Conservation (phyloP, 2,113 vertebrate genomes). For the Marcusenius ussheri region DNA sequence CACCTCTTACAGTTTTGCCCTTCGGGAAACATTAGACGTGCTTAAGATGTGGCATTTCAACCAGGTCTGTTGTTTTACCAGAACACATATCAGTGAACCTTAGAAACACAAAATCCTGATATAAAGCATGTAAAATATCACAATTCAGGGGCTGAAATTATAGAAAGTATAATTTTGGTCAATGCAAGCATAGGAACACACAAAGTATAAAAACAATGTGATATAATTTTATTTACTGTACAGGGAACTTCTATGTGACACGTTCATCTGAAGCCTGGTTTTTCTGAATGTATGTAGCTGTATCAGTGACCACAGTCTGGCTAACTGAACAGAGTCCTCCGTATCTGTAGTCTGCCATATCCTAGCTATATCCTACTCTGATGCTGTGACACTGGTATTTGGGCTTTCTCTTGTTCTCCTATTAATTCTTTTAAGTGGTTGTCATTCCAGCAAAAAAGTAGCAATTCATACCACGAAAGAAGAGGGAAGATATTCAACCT, state of each 20-base stretch:
- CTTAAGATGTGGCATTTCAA: conserved; percentile 61
- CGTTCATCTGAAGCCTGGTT: neutral
- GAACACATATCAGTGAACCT: conserved; percentile 10
- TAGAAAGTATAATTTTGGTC: neutral
- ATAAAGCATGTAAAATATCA: neutral
- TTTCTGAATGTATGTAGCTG: neutral
- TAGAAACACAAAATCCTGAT: neutral
- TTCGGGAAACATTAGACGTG: conserved; percentile 52
- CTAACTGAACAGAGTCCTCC: neutral
- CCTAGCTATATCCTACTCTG: neutral
- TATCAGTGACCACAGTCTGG: neutral
- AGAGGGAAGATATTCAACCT: neutral
- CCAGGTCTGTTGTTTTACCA: conserved; percentile 40
- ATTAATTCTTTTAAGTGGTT: neutral
- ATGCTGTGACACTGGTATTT: neutral
- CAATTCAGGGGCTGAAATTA: neutral
- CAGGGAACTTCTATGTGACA: neutral
- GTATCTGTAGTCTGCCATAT: neutral
- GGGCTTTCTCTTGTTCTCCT: neutral
- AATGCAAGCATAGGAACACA: neutral
- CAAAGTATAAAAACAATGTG: neutral
- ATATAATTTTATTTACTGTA: neutral
- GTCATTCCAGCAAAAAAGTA: neutral
- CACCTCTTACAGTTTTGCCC: conserved; percentile 62
- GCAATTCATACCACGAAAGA: neutral